Percentiles rank a stretch among this genome's conserved stretches.
Evolutionary conservation across 2,888 invertebrate genomes (phyloP).

Genomic region (Portevinia maculata): DNA sequence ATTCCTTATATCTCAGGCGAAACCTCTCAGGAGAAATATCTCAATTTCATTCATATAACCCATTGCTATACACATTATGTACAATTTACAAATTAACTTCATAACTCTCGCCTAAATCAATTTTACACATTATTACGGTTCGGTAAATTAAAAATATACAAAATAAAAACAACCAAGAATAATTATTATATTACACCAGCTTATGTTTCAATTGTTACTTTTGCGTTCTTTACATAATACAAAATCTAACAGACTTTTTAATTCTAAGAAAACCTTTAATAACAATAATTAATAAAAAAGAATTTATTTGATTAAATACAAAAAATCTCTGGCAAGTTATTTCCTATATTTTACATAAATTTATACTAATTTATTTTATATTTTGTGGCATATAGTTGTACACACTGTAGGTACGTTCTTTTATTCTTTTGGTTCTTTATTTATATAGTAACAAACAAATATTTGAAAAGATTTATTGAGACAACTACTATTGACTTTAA

Average conservation of each 20-base stretch:
- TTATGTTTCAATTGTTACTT: conserved; percentile 12
- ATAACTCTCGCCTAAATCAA: conserved; percentile 35
- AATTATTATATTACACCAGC: conserved; percentile 23
- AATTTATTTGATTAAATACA: conserved; percentile 1
- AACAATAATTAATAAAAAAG: conserved; percentile 8
- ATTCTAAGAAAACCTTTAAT: conserved; percentile 14
- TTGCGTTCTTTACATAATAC: not conserved
- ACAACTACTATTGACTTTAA: conserved; percentile 38
- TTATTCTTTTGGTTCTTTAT: conserved; percentile 22
- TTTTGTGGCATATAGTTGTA: conserved; percentile 14
- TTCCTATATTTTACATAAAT: conserved; percentile 45
- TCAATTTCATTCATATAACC: no score
- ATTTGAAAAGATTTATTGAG: conserved; percentile 1
- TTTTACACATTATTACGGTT: conserved; percentile 48
- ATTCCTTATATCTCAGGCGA: no score
- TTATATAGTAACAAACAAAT: conserved; percentile 10
- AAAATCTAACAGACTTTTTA: conserved; percentile 7
- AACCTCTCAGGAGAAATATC: no score
- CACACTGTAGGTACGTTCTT: not conserved
- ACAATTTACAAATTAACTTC: conserved; percentile 36
- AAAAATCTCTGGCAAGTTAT: conserved; percentile 56
- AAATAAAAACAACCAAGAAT: conserved; percentile 21
- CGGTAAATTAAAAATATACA: conserved; percentile 27
- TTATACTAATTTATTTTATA: conserved; percentile 8
- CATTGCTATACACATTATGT: conserved; percentile 30